phyloP scores from a whole-genome alignment of 2,797 vertebrate genomes.

The Phalanger gymnotis region DNA sequence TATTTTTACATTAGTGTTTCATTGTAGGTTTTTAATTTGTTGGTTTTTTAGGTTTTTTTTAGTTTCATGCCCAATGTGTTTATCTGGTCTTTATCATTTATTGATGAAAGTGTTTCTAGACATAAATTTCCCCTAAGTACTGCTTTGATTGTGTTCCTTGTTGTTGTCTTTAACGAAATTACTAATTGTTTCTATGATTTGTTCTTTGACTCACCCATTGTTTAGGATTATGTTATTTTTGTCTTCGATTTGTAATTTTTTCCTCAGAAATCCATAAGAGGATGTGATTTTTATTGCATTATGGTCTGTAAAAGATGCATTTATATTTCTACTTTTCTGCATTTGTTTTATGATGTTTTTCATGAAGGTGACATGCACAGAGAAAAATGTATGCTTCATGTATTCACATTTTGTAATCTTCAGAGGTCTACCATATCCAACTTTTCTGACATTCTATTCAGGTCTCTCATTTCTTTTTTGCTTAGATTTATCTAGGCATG shows the following conservation, averaged over 20 bases:
- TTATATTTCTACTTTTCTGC: background rate
- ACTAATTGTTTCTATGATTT: background rate
- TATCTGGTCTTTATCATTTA: background rate
- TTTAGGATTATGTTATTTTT: background rate
- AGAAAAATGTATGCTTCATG: background rate
- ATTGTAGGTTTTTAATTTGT: too few species aligned
- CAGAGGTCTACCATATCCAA: background rate
- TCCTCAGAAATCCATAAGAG: background rate
- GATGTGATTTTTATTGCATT: background rate
- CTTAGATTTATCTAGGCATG: too few species aligned
- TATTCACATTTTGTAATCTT: background rate
- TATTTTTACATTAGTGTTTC: too few species aligned
- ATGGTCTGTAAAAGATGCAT: background rate
- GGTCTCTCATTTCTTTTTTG: background rate
- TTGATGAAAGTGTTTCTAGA: background rate
- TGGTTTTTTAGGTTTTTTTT: too few species aligned
- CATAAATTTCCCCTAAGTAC: background rate
- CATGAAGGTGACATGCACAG: background rate
- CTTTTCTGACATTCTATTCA: background rate
- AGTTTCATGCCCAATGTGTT: background rate
- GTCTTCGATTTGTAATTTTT: background rate
- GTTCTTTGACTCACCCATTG: background rate
- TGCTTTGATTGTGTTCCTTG: background rate
- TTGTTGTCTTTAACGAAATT: background rate
- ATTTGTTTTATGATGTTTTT: background rate